phyloP scores from a whole-genome alignment of 2,888 invertebrate genomes.

The Himalopsyche japonica region DNA sequence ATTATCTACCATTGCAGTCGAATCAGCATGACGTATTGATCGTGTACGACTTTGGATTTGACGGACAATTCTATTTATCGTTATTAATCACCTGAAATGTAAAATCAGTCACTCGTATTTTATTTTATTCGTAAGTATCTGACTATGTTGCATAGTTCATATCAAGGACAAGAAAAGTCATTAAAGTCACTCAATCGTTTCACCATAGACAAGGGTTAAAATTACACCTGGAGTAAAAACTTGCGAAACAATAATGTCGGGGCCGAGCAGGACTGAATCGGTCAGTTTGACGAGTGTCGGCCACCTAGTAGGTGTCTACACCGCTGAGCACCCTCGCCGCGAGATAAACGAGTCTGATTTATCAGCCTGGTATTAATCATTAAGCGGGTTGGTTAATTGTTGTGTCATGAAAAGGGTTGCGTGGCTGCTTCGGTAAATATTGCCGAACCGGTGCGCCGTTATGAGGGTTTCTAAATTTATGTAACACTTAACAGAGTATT shows the following conservation, averaged over 20 bases:
- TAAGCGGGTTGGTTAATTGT: slow-evolving; percentile 15
- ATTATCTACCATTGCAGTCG: no score
- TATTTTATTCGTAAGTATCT: no score
- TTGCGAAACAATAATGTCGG: background rate
- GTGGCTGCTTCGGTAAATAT: background rate
- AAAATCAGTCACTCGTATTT: no score
- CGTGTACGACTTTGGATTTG: no score
- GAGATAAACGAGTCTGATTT: slow-evolving; percentile 5
- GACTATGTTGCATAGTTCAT: no score
- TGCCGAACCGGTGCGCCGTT: background rate
- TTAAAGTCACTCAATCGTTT: background rate
- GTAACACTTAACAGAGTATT: background rate
- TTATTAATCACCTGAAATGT: no score
- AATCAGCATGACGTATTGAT: no score
- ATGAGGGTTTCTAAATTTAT: slow-evolving; percentile 3
- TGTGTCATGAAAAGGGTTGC: slow-evolving; percentile 12
- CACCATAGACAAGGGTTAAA: background rate
- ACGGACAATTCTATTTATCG: no score
- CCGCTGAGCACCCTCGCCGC: background rate
- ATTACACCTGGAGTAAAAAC: background rate
- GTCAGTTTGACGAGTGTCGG: background rate
- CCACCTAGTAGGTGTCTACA: background rate
- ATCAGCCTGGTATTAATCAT: slow-evolving; percentile 15
- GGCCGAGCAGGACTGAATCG: background rate
- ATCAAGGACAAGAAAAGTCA: background rate